Evolutionary conservation across 2,888 invertebrate genomes (phyloP), one percentile per base, ranked within the genome.

Genomic region (Drosophila stalkeri): DNA sequence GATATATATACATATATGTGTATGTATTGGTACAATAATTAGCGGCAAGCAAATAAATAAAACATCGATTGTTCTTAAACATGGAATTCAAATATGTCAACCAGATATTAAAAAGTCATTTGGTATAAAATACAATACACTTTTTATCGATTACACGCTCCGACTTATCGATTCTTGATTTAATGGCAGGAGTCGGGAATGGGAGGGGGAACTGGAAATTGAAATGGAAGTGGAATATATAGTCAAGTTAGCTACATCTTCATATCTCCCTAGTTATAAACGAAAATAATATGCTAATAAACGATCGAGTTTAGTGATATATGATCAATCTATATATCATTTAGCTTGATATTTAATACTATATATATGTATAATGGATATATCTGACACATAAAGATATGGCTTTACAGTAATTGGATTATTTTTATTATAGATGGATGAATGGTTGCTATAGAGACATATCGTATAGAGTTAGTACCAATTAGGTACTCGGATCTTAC

Each of bases 21-120:
- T 81, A 74, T 75, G 72, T 69, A 89, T 89, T 81, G 90, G 89
- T 86, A 90, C 89, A 90, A 86, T 90, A 90, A 90, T 87, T 86
- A 90, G 82, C 82, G 75, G 69, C 75, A 86, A 90, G 77, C 77
- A 80, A 69, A 35, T 67, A 67, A 69, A 64, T 72, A 74, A 81
- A 84, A 90, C 89, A 85, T 86, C 85, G 86, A 85, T 88, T 88
- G 84, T 88, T 85, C 84, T 88, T 83, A 83, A 80, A 86, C 75
- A 85, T 72, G 81, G 77, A 85, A 85, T 86, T 88, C 76, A 78
- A 86, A 86, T 82, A 76, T 85, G 76, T 87, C 80, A 85, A 85
- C 72, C 80, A 83, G 85, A 84, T 77, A 84, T 85, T 85, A 75
- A 75, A 78, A 78, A 68, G 80, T 86, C 83, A 84, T 84, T 84